Evolutionary conservation across 2,888 invertebrate species (phyloP).

Genomic region (Brenthis hecate): DNA sequence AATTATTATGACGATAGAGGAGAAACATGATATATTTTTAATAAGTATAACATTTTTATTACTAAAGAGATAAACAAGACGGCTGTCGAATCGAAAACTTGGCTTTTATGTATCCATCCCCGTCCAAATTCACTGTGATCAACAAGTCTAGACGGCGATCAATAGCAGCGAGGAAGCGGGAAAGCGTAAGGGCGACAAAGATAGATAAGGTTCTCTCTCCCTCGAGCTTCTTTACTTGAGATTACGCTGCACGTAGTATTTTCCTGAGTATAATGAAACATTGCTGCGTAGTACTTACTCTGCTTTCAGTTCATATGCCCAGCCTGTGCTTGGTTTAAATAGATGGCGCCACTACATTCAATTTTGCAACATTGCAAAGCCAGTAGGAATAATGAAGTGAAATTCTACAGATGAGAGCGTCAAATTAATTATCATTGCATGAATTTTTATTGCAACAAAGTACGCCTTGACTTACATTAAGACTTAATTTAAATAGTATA

Average conservation of each 20-base stretch:
- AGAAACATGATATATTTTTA: no score
- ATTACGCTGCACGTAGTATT: constrained; percentile 43
- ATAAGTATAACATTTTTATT: not conserved
- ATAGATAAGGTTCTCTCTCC: constrained; percentile 36
- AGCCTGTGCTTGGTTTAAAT: constrained; percentile 24
- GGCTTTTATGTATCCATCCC: constrained; percentile 58
- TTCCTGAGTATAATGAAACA: constrained; percentile 37
- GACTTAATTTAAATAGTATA: constrained; percentile 21
- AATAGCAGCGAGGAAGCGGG: constrained; percentile 68
- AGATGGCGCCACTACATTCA: constrained; percentile 26
- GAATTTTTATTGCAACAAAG: constrained; percentile 34
- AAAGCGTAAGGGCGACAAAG: constrained; percentile 51
- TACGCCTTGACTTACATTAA: constrained; percentile 26
- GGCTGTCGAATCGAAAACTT: constrained; percentile 17
- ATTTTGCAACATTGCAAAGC: constrained; percentile 28
- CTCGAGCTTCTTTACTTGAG: constrained; percentile 37
- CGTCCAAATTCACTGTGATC: constrained; percentile 60
- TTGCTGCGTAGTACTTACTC: constrained; percentile 29
- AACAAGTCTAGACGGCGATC: constrained; percentile 81
- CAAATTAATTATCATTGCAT: constrained; percentile 33
- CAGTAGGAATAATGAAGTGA: constrained; percentile 27
- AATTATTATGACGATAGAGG: no score
- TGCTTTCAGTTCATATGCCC: constrained; percentile 6
- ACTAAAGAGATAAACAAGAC: constrained; percentile 3
- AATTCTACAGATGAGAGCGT: constrained; percentile 30